Conservation (phyloP, 1,140 invertebrate genomes). For the Oedothorax gibbosus region DNA sequence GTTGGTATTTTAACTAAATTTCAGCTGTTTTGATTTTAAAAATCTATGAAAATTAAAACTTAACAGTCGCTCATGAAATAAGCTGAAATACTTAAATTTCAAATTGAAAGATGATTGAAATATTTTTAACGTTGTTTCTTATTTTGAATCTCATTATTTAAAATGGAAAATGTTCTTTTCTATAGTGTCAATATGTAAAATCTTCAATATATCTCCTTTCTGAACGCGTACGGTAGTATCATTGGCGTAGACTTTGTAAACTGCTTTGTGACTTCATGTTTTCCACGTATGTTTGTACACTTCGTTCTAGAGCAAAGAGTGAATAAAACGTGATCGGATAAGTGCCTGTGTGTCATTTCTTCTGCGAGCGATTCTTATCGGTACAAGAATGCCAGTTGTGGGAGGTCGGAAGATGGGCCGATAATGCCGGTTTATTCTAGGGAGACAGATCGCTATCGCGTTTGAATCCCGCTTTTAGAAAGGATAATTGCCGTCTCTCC, state of each 20-base stretch:
- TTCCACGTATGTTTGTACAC: constrained; percentile 58
- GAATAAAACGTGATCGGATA: constrained; percentile 44
- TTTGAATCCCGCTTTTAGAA: constrained; percentile 42
- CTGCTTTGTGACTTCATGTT: constrained; percentile 59
- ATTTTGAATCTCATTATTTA: too few relatives aligned
- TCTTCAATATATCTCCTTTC: constrained; percentile 16
- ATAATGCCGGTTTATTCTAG: constrained; percentile 54
- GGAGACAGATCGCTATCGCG: constrained; percentile 35
- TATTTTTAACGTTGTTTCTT: too few relatives aligned
- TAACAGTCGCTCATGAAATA: too few relatives aligned
- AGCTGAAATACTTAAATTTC: too few relatives aligned
- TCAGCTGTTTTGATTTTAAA: too few relatives aligned
- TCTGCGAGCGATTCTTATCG: constrained; percentile 33
- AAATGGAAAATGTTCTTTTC: too few relatives aligned
- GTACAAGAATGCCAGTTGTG: constrained; percentile 29
- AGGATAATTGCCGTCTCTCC: constrained; percentile 31
- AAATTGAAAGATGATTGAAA: too few relatives aligned
- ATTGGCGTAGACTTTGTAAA: constrained; percentile 55
- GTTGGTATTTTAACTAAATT: too few relatives aligned
- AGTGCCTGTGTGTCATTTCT: constrained; percentile 38
- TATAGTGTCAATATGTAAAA: constrained; percentile 14
- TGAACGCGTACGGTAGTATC: constrained; percentile 39
- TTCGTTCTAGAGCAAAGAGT: constrained; percentile 49
- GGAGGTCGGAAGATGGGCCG: constrained; percentile 48
- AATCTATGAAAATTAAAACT: too few relatives aligned